Evolutionary conservation across 2,888 invertebrate genomes (phyloP).

Genomic region (Ochlodes sylvanus): DNA sequence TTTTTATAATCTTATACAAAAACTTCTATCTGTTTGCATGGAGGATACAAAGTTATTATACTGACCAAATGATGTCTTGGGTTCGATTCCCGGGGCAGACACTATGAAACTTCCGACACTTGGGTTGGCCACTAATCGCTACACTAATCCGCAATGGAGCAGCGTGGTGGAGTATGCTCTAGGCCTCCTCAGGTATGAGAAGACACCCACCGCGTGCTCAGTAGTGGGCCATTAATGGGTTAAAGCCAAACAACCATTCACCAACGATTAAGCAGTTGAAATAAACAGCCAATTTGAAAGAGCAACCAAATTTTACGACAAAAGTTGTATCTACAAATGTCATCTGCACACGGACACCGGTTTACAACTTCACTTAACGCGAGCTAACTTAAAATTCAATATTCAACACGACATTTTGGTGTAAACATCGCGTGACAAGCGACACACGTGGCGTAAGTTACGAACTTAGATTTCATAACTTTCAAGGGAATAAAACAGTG

Average conservation of each 20-base stretch:
- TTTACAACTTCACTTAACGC: conserved; percentile 60
- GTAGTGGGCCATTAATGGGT: no score
- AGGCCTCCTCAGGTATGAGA: no score
- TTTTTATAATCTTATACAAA: no score
- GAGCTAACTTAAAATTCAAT: conserved; percentile 75
- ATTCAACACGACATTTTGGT: conserved; percentile 77
- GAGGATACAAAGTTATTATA: no score
- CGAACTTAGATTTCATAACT: conserved; percentile 9
- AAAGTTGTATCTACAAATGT: conserved; percentile 39
- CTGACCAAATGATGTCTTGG: no score
- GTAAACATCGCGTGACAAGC: conserved; percentile 73
- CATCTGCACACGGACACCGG: conserved; percentile 44
- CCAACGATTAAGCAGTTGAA: not conserved
- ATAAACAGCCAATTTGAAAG: conserved; percentile 10
- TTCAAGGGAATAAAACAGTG: conserved; percentile 5
- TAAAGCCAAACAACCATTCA: not conserved
- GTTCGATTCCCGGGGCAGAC: no score
- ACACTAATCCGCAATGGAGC: no score
- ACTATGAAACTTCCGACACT: no score
- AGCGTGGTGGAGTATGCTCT: no score
- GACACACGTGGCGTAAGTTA: conserved; percentile 24
- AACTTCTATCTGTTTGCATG: no score
- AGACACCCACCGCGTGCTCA: no score
- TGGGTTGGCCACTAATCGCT: no score
- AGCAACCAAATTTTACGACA: conserved; percentile 22